Conservation (phyloP, 2,888 invertebrate species). For the Euplexia lucipara region DNA sequence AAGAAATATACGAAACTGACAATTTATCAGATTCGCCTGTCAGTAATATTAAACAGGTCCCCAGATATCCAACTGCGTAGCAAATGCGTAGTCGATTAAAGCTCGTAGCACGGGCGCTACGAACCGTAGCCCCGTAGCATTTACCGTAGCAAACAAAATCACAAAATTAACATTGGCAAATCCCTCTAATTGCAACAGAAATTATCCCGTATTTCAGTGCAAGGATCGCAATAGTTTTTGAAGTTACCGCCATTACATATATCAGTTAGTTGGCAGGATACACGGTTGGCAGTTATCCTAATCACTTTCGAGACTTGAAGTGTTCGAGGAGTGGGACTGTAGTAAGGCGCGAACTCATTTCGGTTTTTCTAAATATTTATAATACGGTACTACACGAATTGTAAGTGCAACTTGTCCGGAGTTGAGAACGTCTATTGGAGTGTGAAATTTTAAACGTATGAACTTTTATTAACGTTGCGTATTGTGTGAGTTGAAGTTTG, state of each 20-base stretch:
- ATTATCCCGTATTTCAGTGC: slow-evolving; percentile 56
- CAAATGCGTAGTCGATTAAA: slow-evolving; percentile 15
- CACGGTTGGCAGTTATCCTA: slow-evolving; percentile 63
- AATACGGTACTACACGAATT: slow-evolving; percentile 49
- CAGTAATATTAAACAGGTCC: no score
- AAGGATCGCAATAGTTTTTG: slow-evolving; percentile 55
- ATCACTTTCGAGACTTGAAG: slow-evolving; percentile 54
- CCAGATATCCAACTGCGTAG: not conserved
- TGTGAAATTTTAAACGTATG: slow-evolving; percentile 53
- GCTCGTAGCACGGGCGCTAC: slow-evolving; percentile 36
- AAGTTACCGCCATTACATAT: slow-evolving; percentile 59
- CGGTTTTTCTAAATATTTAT: slow-evolving; percentile 71
- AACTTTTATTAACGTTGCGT: not conserved
- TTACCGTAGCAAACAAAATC: slow-evolving; percentile 54
- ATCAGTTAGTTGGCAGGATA: slow-evolving; percentile 60
- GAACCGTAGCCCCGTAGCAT: slow-evolving; percentile 43
- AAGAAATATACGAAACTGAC: no score
- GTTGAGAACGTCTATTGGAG: slow-evolving; percentile 52
- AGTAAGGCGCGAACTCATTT: slow-evolving; percentile 44
- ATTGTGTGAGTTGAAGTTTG: not conserved
- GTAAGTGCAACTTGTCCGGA: slow-evolving; percentile 56
- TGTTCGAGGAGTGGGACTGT: slow-evolving; percentile 32
- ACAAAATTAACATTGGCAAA: slow-evolving; percentile 43
- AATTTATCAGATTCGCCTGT: no score
- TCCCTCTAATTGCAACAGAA: slow-evolving; percentile 59